Base-by-base conservation (phyloP, 1,140 invertebrate genomes). In the Tetramorium alpestre region DNA sequence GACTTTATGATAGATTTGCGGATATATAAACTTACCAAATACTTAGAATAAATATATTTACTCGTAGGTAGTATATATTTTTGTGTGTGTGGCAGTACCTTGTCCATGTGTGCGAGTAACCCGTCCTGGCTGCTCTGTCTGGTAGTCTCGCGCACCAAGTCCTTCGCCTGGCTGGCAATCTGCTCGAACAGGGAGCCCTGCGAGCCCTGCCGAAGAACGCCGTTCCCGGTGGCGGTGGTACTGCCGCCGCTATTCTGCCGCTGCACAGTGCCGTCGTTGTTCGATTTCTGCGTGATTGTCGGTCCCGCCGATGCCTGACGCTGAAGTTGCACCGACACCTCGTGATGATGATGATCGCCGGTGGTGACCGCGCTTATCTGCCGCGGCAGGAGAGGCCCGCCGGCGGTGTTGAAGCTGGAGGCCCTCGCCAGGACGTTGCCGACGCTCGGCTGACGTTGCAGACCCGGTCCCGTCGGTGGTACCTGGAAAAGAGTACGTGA, bases 51-150 rank as follows among this genome's bases (percentile, higher is more conserved):
- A 33, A 33, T 33, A 33, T 33, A 33, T 33, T 33, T 33, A 33
- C 28, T 33, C 2, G 28, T 33, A 33, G 28, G 2, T 33, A 33
- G 28, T 33, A 33, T 2, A 33, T 33, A 33, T 33, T 33, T 33
- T 33, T 33, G 2, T 33, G 2, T 33, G 33, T 33, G 33, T 33
- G 2, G 22, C 51, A 33, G 13, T 87, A 88, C 90, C 96, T 98
- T 98, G 90, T 98, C 98, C 96, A 99, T 98, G 81, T 98, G 98
- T 13, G 98, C 98, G n/a, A 99, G 94, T 1, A 99, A 90, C 22
- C 98, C 98, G 92, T 99, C 98, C 94, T 99, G 98, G 91, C 98
- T 98, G 91, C 97, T 98, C 94, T 99, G 98, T 8, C 98, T 96
- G 0, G 98, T 98, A 0, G 98, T 98, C 93, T 98, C 98, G 62